Evolutionary conservation across 2,888 invertebrate genomes (phyloP).

Genomic region (Apantesis nais): DNA sequence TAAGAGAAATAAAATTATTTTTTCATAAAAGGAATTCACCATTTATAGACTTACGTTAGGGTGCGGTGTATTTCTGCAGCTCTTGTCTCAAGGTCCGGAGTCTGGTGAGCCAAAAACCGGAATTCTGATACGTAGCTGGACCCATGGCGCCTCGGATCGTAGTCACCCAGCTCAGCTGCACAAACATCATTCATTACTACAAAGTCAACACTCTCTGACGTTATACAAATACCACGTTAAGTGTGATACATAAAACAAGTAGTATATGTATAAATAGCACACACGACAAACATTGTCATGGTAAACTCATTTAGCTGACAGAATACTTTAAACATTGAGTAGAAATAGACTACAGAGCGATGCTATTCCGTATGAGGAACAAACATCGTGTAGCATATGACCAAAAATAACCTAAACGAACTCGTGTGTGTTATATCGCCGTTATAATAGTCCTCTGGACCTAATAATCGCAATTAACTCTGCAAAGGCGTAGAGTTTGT

Average conservation of each 20-base stretch:
- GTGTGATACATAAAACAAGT: not conserved
- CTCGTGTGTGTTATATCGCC: slow-evolving; percentile 44
- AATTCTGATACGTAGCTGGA: slow-evolving; percentile 98
- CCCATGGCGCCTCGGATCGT: slow-evolving; percentile 94
- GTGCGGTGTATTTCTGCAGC: slow-evolving; percentile 96
- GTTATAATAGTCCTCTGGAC: slow-evolving; percentile 31
- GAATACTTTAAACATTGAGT: slow-evolving; percentile 64
- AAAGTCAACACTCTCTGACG: slow-evolving; percentile 1
- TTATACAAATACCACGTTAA: not conserved
- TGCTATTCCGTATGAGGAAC: slow-evolving; percentile 62
- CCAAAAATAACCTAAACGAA: slow-evolving; percentile 54
- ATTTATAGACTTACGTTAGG: slow-evolving; percentile 88
- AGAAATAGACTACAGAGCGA: slow-evolving; percentile 63
- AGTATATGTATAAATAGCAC: slow-evolving; percentile 39
- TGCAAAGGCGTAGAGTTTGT: slow-evolving; percentile 53
- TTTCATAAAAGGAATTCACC: not conserved
- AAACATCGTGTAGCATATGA: slow-evolving; percentile 56
- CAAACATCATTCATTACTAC: slow-evolving; percentile 31
- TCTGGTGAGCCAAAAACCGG: slow-evolving; percentile 96
- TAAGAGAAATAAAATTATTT: not conserved
- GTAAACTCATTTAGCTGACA: slow-evolving; percentile 63
- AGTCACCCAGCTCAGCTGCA: slow-evolving; percentile 97
- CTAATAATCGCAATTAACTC: slow-evolving; percentile 63
- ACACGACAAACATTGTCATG: slow-evolving; percentile 57
- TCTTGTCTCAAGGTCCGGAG: slow-evolving; percentile 94